A percentile compares a stretch with the other conserved stretches of the same genome.
Evolutionary conservation across 92 coral and sea anemone genomes (phyloP).

Genomic region (Zoanthus gigantus): DNA sequence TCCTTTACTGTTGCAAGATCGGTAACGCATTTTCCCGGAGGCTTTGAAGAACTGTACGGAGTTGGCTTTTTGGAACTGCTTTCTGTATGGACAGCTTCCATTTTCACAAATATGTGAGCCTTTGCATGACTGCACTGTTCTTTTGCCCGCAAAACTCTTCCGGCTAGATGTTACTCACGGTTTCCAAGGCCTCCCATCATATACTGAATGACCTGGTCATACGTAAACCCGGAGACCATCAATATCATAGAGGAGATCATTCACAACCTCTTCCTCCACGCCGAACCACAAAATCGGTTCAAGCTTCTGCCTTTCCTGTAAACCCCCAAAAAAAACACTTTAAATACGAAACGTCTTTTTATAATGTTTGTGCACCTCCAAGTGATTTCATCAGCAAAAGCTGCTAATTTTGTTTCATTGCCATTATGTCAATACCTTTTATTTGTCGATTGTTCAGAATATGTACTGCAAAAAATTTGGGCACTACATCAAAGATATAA

Average conservation of each 20-base stretch:
- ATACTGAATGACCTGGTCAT: background rate
- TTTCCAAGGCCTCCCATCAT: conserved; percentile 52
- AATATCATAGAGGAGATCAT: conserved; percentile 44
- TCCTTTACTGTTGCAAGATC: conserved; percentile 48
- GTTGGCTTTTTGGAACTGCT: background rate
- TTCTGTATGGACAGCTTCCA: conserved; percentile 28
- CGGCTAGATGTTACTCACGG: conserved; percentile 61
- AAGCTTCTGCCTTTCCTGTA: conserved; percentile 38
- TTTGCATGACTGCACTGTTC: conserved; percentile 50
- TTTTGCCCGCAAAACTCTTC: conserved; percentile 38
- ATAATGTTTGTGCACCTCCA: background rate
- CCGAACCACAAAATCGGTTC: conserved; percentile 49
- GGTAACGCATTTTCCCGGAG: conserved; percentile 31
- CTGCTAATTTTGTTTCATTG: background rate
- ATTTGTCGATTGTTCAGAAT: background rate
- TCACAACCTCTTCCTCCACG: conserved; percentile 29
- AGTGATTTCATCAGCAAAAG: background rate
- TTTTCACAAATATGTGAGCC: conserved; percentile 45
- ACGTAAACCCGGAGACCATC: conserved; percentile 39
- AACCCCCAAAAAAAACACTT: background rate
- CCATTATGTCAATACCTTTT: background rate
- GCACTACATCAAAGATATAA: background rate
- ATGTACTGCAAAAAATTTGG: background rate
- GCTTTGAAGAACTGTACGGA: conserved; percentile 32
- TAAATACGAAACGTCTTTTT: background rate